phyloP scores from a whole-genome alignment of 92 coral and sea anemone species.

The Porites lobata region DNA sequence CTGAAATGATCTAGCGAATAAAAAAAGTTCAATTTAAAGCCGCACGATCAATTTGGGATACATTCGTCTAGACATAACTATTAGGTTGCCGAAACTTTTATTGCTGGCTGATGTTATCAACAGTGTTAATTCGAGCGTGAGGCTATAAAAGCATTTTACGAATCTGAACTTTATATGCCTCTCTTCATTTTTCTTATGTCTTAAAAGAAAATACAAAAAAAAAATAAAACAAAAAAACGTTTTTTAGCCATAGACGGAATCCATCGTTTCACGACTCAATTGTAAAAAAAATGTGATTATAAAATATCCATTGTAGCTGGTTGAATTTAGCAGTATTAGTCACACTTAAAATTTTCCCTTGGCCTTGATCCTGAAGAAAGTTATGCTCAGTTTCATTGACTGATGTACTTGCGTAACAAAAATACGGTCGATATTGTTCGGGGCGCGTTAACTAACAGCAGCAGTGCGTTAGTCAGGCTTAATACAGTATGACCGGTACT shows the following conservation, averaged over 20 bases:
- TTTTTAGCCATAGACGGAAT: background rate
- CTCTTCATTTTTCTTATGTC: background rate
- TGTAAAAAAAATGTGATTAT: background rate
- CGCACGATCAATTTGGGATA: background rate
- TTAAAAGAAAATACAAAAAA: too few species aligned
- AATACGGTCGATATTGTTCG: background rate
- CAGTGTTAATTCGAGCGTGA: background rate
- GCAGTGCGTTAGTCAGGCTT: conserved; percentile 36
- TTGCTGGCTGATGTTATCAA: background rate
- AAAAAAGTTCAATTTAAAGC: background rate
- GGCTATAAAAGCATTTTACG: background rate
- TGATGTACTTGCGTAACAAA: background rate
- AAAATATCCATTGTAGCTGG: background rate
- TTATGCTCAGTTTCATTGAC: background rate
- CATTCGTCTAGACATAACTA: background rate
- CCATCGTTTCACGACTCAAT: background rate
- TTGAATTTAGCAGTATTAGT: background rate
- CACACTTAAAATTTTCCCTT: background rate
- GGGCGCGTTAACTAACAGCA: background rate
- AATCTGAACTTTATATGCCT: background rate
- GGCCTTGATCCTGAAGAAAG: background rate
- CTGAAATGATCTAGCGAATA: background rate
- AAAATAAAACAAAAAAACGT: too few species aligned
- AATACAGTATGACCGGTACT: too few species aligned
- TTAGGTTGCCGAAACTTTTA: conserved; percentile 6